Conservation (phyloP, 2,888 invertebrate species). For the Machimus rusticus region DNA sequence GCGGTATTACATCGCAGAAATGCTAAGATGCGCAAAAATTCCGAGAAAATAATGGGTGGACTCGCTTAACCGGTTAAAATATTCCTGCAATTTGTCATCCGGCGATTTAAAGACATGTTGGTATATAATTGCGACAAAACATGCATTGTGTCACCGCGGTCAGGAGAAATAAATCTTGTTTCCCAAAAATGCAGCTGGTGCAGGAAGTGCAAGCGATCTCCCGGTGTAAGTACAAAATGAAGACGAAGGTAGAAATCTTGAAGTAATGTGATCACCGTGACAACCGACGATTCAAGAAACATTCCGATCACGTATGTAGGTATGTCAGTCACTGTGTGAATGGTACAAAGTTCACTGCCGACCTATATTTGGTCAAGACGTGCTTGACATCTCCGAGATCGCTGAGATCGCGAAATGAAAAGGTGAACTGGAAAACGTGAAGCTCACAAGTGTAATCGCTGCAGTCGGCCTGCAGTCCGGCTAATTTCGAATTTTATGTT, state of each 20-base stretch:
- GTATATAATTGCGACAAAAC: not conserved
- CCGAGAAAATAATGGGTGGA: not conserved
- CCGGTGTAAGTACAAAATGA: not conserved
- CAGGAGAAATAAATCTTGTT: not conserved
- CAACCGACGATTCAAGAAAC: not conserved
- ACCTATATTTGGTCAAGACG: slow-evolving; percentile 39
- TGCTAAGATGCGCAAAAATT: not conserved
- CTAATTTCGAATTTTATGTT: slow-evolving; percentile 20
- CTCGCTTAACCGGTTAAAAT: not conserved
- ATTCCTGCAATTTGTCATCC: not conserved
- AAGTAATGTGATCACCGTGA: not conserved
- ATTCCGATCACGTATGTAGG: slow-evolving; percentile 42
- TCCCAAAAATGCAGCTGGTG: not conserved
- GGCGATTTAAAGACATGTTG: not conserved
- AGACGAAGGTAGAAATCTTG: not conserved
- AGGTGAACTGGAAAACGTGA: slow-evolving; percentile 8
- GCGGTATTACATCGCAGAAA: not conserved
- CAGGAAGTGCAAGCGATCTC: not conserved
- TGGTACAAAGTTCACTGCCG: slow-evolving; percentile 39
- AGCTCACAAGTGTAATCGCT: not conserved
- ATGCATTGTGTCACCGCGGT: not conserved
- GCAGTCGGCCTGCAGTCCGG: not conserved
- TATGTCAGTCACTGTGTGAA: slow-evolving; percentile 40
- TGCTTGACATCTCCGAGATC: slow-evolving; percentile 18
- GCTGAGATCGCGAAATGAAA: slow-evolving; percentile 9